Base-by-base conservation (phyloP, 2,888 invertebrate species). In the Thereva nobilitata region DNA sequence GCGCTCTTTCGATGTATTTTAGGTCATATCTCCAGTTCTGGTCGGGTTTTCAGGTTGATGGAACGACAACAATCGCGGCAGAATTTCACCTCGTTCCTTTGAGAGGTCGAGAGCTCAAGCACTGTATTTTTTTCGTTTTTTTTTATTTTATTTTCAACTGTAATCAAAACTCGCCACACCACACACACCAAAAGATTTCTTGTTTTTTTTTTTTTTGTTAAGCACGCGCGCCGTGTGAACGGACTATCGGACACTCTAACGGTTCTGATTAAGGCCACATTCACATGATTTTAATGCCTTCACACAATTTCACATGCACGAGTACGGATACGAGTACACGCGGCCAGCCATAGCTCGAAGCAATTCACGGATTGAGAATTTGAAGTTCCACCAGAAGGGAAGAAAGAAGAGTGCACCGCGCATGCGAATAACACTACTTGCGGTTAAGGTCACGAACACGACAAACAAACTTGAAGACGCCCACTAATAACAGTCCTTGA, bases 181-280 rank as follows among this genome's bases (percentile, higher is more conserved):
- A 61, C 40, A 23, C 23, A 23, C 23, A n/a, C 23, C 1, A 23
- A 23, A 23, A 23, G 23, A 23, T 61, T 50, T 50, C 50, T 50
- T 61, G 23, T 50, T 61, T 61, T 59, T 50, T 10, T 38, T 35
- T 54, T 38, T 37, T 38, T 38, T 53, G 8, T 53, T 44, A 6
- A 59, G 34, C 49, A 67, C 59, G 65, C 57, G 59, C 61, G 56
- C 52, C 59, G 63, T 71, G 70, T 70, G 72, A 72, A 69, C 72
- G 52, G 59, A 45, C 59, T 52, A 50, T 61, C 69, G 68, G 61
- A 65, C 67, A 61, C 68, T 71, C 78, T 79, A 79, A 79, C 79
- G 79, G 79, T 79, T 78, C 78, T 74, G 77, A 79, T 78, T 78
- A 78, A 78, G 78, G 79, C 78, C 79, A 78, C 57, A 64, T 68